Base-by-base conservation (phyloP, 2,797 vertebrate genomes). In the Acipenser transmontanus region DNA sequence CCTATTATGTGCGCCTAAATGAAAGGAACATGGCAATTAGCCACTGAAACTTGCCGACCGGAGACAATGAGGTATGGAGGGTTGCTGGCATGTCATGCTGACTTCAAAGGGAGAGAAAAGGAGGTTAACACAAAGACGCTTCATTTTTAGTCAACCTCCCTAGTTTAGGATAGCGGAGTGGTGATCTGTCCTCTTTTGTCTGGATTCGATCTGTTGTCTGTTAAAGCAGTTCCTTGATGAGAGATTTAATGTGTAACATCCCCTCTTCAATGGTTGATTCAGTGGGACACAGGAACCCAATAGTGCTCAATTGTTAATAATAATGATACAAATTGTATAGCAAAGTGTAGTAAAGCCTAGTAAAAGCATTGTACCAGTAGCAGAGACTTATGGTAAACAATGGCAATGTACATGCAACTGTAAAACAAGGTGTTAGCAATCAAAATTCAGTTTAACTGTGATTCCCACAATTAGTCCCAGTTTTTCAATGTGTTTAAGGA, bases 91-190 rank as follows among this genome's bases (percentile, higher is more conserved):
- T 82, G 76, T 85, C 82, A 82, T 79, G 74, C 73, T 72, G 61
- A 83, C 84, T 84, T 86, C 84, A 88, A 85, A 84, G 80, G 77
- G 80, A 85, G 76, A 85, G 83, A 83, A 86, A 66, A 84, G 80
- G 81, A 14, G 65, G 69, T 69, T 76, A 72, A 66, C 78, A 86
- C 85, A 87, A 85, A 81, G 73, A 81, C 79, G 6, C 66, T 70
- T 63, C 14, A 67, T 72, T 71, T 69, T 51, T 65, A 72, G 74
- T 72, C 82, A 85, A 87, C 85, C 83, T 86, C 76, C 72, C 75
- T 78, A 79, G 68, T 85, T 84, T 69, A 6, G 70, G 66, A 64
- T 80, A 85, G 79, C 62, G 48, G 34, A 14, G 71, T 77, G 76
- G 76, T 81, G 79, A 78, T 76, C 78, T 81, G 70, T 71, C 72